These are phyloP conservation scores for Mormoops blainvillei DNA, from an alignment of 2,113 vertebrate species.

Conservation along the genomic window DNA sequence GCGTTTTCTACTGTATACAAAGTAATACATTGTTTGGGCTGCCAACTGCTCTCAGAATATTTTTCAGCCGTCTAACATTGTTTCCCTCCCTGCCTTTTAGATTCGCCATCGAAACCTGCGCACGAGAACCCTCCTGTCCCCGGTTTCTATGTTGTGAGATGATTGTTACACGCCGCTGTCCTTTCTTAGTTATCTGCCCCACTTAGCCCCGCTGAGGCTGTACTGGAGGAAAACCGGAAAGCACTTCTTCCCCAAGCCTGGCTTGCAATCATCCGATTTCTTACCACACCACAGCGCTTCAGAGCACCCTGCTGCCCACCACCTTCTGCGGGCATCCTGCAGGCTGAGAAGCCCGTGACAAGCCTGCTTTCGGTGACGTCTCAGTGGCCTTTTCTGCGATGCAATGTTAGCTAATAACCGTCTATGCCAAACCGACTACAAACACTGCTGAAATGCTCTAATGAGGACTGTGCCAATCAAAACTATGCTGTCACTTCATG, in stretches of 20 bases:
- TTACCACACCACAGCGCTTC: neutral
- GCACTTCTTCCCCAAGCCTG: neutral
- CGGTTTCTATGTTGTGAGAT: neutral
- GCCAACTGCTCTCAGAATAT: neutral
- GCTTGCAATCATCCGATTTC: neutral
- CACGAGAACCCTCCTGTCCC: neutral
- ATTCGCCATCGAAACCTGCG: neutral
- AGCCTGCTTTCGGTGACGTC: neutral
- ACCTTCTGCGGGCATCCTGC: neutral
- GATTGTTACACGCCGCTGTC: neutral
- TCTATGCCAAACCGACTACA: neutral
- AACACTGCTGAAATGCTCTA: neutral
- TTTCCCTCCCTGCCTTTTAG: neutral
- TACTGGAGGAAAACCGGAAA: neutral
- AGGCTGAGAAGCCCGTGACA: neutral
- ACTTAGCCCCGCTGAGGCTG: neutral
- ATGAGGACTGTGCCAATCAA: neutral
- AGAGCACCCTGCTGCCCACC: accelerated
- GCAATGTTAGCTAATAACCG: neutral
- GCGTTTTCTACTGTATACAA: neutral
- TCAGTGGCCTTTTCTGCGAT: neutral
- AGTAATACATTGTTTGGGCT: neutral
- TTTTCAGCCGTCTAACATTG: neutral
- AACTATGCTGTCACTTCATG: neutral
- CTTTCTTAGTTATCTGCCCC: neutral